A percentile compares a stretch with the other conserved stretches of the same genome.
These are phyloP conservation scores for Dendronephthya gigantea DNA, from an alignment of 64 coral and sea anemone genomes.

Conservation along the genomic window DNA sequence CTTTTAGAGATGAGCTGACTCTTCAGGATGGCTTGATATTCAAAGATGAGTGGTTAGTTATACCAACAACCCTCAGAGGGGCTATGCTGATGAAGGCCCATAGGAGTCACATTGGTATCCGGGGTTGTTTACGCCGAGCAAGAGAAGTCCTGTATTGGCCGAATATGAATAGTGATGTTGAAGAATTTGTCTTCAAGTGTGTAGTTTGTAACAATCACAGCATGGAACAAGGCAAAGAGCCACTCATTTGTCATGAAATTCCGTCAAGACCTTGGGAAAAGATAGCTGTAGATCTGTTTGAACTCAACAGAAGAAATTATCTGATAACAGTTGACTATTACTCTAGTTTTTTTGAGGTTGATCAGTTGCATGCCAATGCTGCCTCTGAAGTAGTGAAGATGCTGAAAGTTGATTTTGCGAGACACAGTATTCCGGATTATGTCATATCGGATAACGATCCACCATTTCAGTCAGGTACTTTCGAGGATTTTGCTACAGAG, in stretches of 20 bases:
- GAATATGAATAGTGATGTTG: neutral
- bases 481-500: neutral
- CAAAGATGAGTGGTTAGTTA: neutral
- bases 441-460: constrained; percentile 30
- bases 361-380: constrained; percentile 12
- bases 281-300: constrained; percentile 23
- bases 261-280: constrained; percentile 28
- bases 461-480: neutral
- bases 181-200: neutral
- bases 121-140: neutral
- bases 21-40: neutral
- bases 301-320: constrained; percentile 18
- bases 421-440: constrained; percentile 18
- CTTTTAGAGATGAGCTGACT: neutral
- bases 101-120: constrained; percentile 7
- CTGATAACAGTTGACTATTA: constrained; percentile 22
- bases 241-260: constrained; percentile 23
- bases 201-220: neutral
- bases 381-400: constrained; percentile 23
- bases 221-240: constrained; percentile 22
- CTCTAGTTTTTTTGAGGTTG: constrained; percentile 20
- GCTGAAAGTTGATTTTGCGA: constrained; percentile 23
- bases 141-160: constrained; percentile 30
- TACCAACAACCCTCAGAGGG: neutral
- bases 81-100: too few relatives aligned